A percentile compares a stretch with the other conserved stretches of the same genome.
These are phyloP conservation scores for Smittia aterrima DNA, from an alignment of 2,888 invertebrate genomes.

Conservation along the genomic window DNA sequence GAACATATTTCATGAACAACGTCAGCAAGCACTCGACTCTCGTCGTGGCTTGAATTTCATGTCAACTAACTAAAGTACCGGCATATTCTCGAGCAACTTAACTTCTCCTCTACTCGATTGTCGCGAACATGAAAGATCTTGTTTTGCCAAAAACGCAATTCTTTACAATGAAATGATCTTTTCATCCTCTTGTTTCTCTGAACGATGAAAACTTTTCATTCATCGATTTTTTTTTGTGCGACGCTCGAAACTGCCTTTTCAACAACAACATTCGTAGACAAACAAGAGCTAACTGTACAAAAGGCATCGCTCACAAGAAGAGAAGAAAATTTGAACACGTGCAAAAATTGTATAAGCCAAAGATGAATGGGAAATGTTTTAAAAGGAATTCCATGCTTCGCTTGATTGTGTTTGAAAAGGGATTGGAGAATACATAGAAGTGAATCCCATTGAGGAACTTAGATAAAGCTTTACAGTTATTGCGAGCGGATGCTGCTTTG, in stretches of 20 bases:
- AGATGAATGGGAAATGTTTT: slow-evolving; percentile 30
- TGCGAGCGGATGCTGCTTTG: not conserved
- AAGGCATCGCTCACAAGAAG: slow-evolving; percentile 27
- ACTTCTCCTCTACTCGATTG: too few species aligned
- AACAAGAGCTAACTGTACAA: slow-evolving; percentile 34
- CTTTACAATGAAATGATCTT: not conserved
- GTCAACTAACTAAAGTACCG: not conserved
- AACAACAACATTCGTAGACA: not conserved
- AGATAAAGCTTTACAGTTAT: slow-evolving; percentile 4
- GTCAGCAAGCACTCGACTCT: not conserved
- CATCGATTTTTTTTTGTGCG: slow-evolving; percentile 17
- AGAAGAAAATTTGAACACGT: slow-evolving; percentile 38
- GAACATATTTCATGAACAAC: not conserved
- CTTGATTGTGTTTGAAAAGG: not conserved
- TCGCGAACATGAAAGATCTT: not conserved
- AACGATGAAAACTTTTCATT: not conserved
- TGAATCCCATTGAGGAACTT: not conserved
- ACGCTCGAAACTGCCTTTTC: slow-evolving; percentile 28
- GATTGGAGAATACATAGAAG: slow-evolving; percentile 27
- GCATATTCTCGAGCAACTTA: not conserved
- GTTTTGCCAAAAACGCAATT: slow-evolving; percentile 7
- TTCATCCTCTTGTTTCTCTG: slow-evolving; percentile 2
- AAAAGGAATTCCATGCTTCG: slow-evolving; percentile 32
- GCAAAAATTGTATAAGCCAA: slow-evolving; percentile 32
- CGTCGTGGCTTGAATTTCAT: too few species aligned